Evolutionary conservation across 2,797 vertebrate genomes (phyloP).

Genomic region (Premnoplex brunnescens): DNA sequence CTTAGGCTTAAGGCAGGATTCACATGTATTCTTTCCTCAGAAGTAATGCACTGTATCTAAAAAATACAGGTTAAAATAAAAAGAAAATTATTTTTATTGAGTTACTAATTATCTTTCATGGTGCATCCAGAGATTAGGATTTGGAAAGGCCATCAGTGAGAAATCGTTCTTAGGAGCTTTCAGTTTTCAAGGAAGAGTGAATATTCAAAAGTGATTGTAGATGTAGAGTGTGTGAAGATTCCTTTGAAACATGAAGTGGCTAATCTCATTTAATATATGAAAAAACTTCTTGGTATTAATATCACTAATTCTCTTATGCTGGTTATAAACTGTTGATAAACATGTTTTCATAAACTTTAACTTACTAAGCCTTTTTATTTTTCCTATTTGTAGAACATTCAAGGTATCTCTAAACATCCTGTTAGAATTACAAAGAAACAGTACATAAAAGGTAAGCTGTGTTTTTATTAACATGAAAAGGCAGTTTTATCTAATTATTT

Average conservation of each 20-base stretch:
- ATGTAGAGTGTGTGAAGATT: not conserved
- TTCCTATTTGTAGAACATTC: slow-evolving; percentile 86
- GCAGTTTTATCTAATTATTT: not conserved
- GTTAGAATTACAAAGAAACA: slow-evolving; percentile 82
- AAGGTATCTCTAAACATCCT: slow-evolving; percentile 89
- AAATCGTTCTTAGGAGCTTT: not conserved
- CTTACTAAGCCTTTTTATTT: slow-evolving; percentile 9
- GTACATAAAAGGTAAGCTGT: slow-evolving; percentile 78
- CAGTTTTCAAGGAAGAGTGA: not conserved
- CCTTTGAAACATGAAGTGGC: not conserved
- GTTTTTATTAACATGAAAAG: not conserved
- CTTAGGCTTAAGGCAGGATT: not conserved
- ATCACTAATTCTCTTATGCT: not conserved
- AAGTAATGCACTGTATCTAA: not conserved
- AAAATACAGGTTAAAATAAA: not conserved
- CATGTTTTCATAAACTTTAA: not conserved
- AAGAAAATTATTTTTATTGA: not conserved
- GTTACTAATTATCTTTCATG: not conserved
- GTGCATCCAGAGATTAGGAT: not conserved
- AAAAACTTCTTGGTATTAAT: not conserved
- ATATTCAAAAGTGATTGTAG: not conserved
- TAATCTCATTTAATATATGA: not conserved
- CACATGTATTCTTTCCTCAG: not conserved
- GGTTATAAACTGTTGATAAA: not conserved
- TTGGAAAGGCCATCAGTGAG: not conserved